A percentile compares a stretch with the other conserved stretches of the same genome.
phyloP scores from a whole-genome alignment of 2,797 vertebrate genomes.

The Sebastes oblongus region DNA sequence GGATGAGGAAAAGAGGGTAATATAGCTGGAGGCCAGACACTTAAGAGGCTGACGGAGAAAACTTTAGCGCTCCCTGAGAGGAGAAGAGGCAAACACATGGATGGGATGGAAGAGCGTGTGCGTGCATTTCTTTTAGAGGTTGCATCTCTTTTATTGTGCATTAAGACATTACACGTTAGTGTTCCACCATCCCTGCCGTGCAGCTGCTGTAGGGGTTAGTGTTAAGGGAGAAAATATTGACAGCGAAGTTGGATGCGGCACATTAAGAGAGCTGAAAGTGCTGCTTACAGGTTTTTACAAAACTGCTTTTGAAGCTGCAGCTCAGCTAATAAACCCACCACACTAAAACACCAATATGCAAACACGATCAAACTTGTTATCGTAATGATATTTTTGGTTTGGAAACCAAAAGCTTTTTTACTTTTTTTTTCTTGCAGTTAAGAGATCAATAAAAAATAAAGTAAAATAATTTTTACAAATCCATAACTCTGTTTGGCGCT shows the following conservation, averaged over 20 bases:
- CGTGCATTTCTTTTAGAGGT: slow-evolving; percentile 25
- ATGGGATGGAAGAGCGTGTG: not conserved
- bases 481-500: slow-evolving; percentile 55
- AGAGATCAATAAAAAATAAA: slow-evolving; percentile 51
- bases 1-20: slow-evolving; percentile 31
- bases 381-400: not conserved
- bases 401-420: slow-evolving; percentile 17
- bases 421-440: slow-evolving; percentile 1
- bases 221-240: slow-evolving; percentile 33
- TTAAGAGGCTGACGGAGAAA: slow-evolving; percentile 64
- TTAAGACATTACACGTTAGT: slow-evolving; percentile 48
- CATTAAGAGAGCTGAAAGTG: slow-evolving; percentile 22
- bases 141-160: slow-evolving; percentile 34
- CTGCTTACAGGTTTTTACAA: not conserved
- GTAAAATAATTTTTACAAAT: slow-evolving; percentile 46
- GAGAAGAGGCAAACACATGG: not conserved
- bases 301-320: slow-evolving; percentile 7
- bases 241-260: slow-evolving; percentile 7
- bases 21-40: slow-evolving; percentile 65
- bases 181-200: not conserved
- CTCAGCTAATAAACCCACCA: slow-evolving; percentile 1
- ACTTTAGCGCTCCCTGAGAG: slow-evolving; percentile 48
- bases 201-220: slow-evolving; percentile 14
- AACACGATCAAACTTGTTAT: slow-evolving; percentile 20
- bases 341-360: not conserved